Conservation (phyloP, 2,888 invertebrate genomes). For the Drosophila limbata region DNA sequence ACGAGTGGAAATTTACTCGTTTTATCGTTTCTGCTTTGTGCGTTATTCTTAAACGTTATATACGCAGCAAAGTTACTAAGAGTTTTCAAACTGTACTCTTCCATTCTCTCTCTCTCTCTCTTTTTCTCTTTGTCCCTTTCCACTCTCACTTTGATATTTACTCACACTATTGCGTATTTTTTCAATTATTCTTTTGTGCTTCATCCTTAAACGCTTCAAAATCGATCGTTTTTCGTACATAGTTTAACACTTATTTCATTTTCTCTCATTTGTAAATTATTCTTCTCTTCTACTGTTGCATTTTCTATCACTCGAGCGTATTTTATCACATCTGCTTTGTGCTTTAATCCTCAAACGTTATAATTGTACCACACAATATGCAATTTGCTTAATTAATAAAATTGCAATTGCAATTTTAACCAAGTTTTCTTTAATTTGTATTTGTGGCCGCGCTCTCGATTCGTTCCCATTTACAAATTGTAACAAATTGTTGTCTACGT, state of each 20-base stretch:
- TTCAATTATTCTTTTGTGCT: background rate
- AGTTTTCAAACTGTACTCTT: no score
- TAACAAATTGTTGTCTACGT: slow-evolving; percentile 59
- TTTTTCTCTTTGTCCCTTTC: background rate
- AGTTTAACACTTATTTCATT: background rate
- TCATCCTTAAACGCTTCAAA: background rate
- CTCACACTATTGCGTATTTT: no score
- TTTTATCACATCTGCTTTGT: background rate
- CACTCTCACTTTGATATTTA: no score
- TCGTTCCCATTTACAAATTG: slow-evolving; percentile 40
- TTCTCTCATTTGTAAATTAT: background rate
- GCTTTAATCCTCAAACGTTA: background rate
- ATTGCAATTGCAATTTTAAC: slow-evolving; percentile 4
- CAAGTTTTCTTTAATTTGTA: slow-evolving; percentile 4
- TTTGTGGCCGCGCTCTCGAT: slow-evolving; percentile 15
- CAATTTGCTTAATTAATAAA: slow-evolving; percentile 9
- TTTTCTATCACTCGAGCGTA: background rate
- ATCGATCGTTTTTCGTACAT: background rate
- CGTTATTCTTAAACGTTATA: background rate
- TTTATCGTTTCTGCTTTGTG: background rate
- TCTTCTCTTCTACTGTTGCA: background rate
- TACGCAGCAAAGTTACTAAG: no score
- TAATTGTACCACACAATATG: background rate
- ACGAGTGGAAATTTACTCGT: no score
- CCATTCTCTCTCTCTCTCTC: background rate